Evolutionary conservation across 2,888 invertebrate species (phyloP).

Genomic region (Drosophila conformis): DNA sequence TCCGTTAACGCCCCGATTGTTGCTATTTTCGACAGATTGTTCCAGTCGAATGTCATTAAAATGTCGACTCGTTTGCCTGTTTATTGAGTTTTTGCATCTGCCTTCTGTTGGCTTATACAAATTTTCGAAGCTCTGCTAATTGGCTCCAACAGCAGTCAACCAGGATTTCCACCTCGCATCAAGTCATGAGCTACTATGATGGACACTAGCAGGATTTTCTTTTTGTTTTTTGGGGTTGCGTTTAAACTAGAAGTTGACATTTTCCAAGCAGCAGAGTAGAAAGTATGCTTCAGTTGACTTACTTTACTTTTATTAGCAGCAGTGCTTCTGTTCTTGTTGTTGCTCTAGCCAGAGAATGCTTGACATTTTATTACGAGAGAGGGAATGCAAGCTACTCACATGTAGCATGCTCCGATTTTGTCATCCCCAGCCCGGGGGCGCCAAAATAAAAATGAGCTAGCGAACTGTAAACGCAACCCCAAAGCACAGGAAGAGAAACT

Average conservation of each 20-base stretch:
- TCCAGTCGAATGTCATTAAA: slow-evolving; percentile 70
- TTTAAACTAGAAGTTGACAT: slow-evolving; percentile 43
- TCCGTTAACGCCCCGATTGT: slow-evolving; percentile 71
- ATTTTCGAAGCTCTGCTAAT: slow-evolving; percentile 56
- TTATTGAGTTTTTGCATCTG: slow-evolving; percentile 31
- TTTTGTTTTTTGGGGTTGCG: slow-evolving; percentile 1
- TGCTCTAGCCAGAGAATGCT: slow-evolving; percentile 45
- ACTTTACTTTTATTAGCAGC: slow-evolving; percentile 51
- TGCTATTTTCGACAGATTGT: slow-evolving; percentile 60
- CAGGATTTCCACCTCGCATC: background rate
- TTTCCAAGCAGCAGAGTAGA: slow-evolving; percentile 31
- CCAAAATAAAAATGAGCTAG: slow-evolving; percentile 76
- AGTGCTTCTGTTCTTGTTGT: slow-evolving; percentile 28
- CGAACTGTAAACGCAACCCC: slow-evolving; percentile 52
- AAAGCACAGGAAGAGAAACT: slow-evolving; percentile 18
- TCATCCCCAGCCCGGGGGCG: slow-evolving; percentile 63
- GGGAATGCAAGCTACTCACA: slow-evolving; percentile 54
- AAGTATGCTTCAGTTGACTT: slow-evolving; percentile 40
- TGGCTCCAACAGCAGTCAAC: slow-evolving; percentile 36
- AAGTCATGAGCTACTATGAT: slow-evolving; percentile 4
- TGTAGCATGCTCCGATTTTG: slow-evolving; percentile 58
- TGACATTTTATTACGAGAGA: slow-evolving; percentile 68
- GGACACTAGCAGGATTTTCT: background rate
- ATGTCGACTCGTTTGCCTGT: slow-evolving; percentile 30
- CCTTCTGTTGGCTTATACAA: slow-evolving; percentile 50